phyloP scores from a whole-genome alignment of 1,140 invertebrate genomes.

The Spodoptera frugiperda region DNA sequence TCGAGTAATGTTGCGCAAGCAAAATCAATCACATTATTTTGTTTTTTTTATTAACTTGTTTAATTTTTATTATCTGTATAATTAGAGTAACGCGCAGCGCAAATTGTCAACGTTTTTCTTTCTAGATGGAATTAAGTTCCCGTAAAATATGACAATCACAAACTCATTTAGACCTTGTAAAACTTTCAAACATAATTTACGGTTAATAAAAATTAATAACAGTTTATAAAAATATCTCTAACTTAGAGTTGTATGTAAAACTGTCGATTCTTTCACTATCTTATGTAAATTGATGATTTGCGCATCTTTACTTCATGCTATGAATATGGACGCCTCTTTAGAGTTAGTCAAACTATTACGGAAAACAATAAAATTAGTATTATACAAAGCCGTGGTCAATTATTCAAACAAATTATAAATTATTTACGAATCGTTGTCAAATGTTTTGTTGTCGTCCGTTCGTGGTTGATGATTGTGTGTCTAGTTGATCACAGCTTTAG shows the following conservation, averaged over 20 bases:
- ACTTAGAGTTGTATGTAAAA: conserved; percentile 81
- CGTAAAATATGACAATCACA: conserved; percentile 67
- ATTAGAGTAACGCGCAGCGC: conserved; percentile 49
- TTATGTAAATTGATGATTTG: conserved; percentile 83
- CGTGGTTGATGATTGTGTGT: conserved; percentile 52
- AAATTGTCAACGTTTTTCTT: conserved; percentile 56
- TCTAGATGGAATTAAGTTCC: conserved; percentile 85
- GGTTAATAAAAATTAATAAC: conserved; percentile 73
- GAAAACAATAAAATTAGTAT: conserved; percentile 84
- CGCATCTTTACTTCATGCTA: conserved; percentile 83
- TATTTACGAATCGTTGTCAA: conserved; percentile 36
- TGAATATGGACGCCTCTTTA: conserved; percentile 85
- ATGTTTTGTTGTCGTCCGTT: conserved; percentile 26
- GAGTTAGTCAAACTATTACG: conserved; percentile 83
- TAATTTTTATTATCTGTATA: conserved; percentile 40
- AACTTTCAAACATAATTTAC: conserved; percentile 74
- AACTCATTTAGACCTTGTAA: conserved; percentile 75
- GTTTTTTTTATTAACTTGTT: conserved; percentile 36
- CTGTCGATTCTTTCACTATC: conserved; percentile 79
- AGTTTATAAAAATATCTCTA: conserved; percentile 73
- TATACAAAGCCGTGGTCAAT: conserved; percentile 82
- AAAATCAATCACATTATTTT: conserved; percentile 40
- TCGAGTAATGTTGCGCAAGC: conserved; percentile 44
- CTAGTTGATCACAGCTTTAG: conserved; percentile 81
- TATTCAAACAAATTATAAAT: conserved; percentile 61